Evolutionary conservation across 2,797 vertebrate species (phyloP), one percentile per base, ranked within the genome.

Genomic region (Bucorvus abyssinicus): DNA sequence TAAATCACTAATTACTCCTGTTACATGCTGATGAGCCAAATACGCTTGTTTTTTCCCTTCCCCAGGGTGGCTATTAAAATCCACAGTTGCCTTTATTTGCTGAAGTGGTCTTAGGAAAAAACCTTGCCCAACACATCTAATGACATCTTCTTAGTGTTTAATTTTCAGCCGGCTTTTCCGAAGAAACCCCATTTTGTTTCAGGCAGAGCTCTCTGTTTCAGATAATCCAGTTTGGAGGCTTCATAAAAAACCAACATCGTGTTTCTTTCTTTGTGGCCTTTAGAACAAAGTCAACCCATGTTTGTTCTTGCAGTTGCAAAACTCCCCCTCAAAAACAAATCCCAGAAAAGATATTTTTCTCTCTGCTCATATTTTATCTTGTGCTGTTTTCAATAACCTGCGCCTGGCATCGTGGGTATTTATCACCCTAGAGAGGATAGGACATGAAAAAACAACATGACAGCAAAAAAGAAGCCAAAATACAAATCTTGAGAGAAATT

Each of bases 371-470:
- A 59, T 92, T 82, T 82, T 90, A n/a, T 89, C 84, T 91, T 65
- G 20, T 65, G 91, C 67, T 93, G 55, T 91, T 90, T 94, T 70
- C 80, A 91, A 63, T 84, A 94, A 82, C 79, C 70, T 93, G 69
- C 73, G 59, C 47, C 47, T 86, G 76, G 50, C 23, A 55, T 88
- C 32, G 90, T 87, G 89, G 55, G 52, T 63, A 63, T 94, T 95
- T 84, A 36, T 84, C 83, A 76, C 36, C 52, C 30, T n/a, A 23
- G 57, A 92, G 73, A 94, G 61, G 24, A 86, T 8, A 68, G 57
- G 55, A 68, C 34, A 29, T 47, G 40, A 42, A 64, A 89, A 82
- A 78, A 34, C 34, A 75, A 21, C 47, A 27, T 9, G 44, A 32
- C n/a, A 79, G 14, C 8, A 73, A 61, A 82, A 40, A 19, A 34